phyloP scores from a whole-genome alignment of 2,888 invertebrate genomes.

The Tuta absoluta region DNA sequence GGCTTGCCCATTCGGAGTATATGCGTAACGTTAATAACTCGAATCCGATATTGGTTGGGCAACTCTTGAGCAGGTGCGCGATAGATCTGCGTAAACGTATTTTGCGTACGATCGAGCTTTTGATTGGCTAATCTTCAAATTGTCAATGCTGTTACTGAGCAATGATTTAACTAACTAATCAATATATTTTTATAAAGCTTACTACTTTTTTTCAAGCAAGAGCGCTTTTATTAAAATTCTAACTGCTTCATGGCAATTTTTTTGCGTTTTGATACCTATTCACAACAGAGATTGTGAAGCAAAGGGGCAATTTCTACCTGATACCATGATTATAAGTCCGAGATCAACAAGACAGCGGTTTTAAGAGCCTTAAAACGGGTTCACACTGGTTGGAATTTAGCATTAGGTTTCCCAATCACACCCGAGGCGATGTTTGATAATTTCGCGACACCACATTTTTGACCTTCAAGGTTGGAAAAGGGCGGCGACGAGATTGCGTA shows the following conservation, averaged over 20 bases:
- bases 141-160: neutral
- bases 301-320: too few species aligned
- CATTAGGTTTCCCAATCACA: constrained; percentile 18
- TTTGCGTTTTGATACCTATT: too few species aligned
- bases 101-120: constrained; percentile 3
- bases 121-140: neutral
- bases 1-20: neutral
- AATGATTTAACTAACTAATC: too few species aligned
- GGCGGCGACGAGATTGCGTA: constrained; percentile 21
- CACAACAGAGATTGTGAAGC: too few species aligned
- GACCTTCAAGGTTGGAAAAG: constrained; percentile 21
- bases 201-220: too few species aligned
- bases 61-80: constrained; percentile 11
- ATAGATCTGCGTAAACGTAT: constrained; percentile 4
- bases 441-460: constrained; percentile 20
- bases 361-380: neutral
- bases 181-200: too few species aligned
- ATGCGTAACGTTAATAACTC: constrained; percentile 19
- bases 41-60: constrained; percentile 5
- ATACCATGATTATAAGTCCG: neutral
- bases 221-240: too few species aligned
- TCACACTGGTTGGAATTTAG: constrained; percentile 2
- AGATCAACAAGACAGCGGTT: neutral
- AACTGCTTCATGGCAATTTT: too few species aligned
- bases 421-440: constrained; percentile 20